Conservation (phyloP, 2,113 vertebrate species). For the Pundamilia nyererei region DNA sequence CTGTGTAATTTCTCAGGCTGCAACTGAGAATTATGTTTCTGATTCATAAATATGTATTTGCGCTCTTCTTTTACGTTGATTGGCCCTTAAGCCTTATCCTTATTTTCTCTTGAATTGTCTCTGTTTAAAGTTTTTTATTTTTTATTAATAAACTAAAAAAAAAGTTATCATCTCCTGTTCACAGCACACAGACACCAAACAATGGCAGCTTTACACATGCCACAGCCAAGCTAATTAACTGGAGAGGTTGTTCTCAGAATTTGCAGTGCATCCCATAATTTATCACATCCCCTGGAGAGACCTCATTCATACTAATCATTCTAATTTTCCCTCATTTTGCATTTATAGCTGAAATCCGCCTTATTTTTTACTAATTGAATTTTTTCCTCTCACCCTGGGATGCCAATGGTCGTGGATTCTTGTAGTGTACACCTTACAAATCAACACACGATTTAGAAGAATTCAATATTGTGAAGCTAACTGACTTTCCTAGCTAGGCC, state of each 20-base stretch:
- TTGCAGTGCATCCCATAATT: background rate
- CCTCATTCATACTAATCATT: background rate
- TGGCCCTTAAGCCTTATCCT: background rate
- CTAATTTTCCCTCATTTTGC: background rate
- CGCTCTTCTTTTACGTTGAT: background rate
- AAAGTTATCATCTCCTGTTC: background rate
- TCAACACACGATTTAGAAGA: background rate
- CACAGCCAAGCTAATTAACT: constrained; percentile 20
- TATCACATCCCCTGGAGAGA: background rate
- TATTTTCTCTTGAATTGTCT: background rate
- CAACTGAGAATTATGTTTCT: background rate
- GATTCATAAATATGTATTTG: background rate
- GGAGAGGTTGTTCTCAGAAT: background rate
- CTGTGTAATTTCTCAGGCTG: background rate
- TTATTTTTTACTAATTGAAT: background rate
- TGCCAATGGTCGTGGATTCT: background rate
- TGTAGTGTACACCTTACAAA: background rate
- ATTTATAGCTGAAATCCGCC: background rate
- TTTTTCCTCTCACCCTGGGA: background rate
- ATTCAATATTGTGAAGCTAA: background rate
- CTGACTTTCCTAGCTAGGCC: background rate
- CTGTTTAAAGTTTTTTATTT: background rate
- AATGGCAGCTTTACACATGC: background rate
- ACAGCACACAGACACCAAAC: background rate
- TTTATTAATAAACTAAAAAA: background rate